Percentiles rank a stretch among this genome's conserved stretches.
These are phyloP conservation scores for Petrolisthes cinctipes DNA, from an alignment of 2,888 invertebrate species.

Conservation along the genomic window DNA sequence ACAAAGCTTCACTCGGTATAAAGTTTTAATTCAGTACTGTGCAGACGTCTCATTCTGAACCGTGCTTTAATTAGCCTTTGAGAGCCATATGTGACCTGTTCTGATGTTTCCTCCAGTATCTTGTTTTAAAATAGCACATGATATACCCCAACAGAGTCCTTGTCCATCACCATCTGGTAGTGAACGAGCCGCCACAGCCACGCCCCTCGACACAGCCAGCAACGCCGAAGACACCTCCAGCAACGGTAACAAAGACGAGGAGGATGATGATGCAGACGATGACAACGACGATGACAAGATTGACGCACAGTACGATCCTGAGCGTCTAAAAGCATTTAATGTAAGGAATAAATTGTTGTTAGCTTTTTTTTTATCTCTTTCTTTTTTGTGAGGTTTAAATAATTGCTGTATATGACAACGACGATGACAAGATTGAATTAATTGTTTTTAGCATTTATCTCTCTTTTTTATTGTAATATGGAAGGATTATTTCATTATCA, in stretches of 20 bases:
- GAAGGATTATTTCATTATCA: no score
- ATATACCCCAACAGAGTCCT: constrained; percentile 49
- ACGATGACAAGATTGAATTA: neutral
- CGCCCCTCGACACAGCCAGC: constrained; percentile 61
- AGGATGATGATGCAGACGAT: constrained; percentile 67
- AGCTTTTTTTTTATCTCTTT: neutral
- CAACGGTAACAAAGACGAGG: constrained; percentile 65
- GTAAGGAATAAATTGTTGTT: constrained; percentile 67
- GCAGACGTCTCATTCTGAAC: no score
- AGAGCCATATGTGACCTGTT: no score
- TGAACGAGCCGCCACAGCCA: constrained; percentile 58
- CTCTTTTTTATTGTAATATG: no score
- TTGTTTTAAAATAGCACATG: no score
- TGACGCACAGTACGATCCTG: constrained; percentile 71
- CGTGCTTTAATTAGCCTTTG: no score
- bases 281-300: constrained; percentile 69
- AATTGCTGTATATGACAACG: neutral
- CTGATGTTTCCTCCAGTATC: no score
- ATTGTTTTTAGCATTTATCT: no score
- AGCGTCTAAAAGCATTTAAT: constrained; percentile 72
- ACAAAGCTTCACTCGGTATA: no score
- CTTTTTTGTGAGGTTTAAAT: neutral
- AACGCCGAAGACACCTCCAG: constrained; percentile 65
- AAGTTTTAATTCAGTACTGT: no score
- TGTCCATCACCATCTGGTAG: constrained; percentile 62